Evolutionary conservation across 2,797 vertebrate genomes (phyloP).

Genomic region (Sebastes steindachneri): DNA sequence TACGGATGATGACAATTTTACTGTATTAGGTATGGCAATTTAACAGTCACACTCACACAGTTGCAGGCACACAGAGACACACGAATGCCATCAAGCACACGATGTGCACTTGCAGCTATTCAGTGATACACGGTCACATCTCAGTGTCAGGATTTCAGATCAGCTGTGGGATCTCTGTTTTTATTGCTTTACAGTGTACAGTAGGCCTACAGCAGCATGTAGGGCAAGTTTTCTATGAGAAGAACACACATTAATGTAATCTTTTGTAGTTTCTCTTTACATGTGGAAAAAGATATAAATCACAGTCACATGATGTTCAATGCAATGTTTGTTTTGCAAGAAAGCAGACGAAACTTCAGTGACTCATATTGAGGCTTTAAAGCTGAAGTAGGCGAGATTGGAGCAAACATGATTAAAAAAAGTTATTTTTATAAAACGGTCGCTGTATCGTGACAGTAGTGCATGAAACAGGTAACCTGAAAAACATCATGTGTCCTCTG

Average conservation of each 20-base stretch:
- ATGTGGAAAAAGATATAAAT: background rate
- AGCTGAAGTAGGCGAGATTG: too few relatives aligned
- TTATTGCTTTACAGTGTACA: background rate
- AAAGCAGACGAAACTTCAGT: background rate
- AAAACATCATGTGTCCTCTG: too few relatives aligned
- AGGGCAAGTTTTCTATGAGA: background rate
- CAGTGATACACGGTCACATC: background rate
- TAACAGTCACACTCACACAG: background rate
- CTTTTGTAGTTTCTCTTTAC: background rate
- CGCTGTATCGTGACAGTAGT: too few relatives aligned
- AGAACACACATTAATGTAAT: background rate
- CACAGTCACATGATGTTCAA: background rate
- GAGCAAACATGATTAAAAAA: too few relatives aligned
- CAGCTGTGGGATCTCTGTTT: background rate
- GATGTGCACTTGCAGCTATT: background rate
- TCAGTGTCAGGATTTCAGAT: background rate
- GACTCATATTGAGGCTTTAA: background rate
- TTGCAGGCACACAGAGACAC: background rate
- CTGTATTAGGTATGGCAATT: slow-evolving; percentile 12
- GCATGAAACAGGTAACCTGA: too few relatives aligned
- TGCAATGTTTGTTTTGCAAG: background rate
- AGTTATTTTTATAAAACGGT: too few relatives aligned
- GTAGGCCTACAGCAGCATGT: background rate
- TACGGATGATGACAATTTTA: slow-evolving; percentile 2
- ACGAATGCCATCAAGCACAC: background rate